A percentile compares a stretch with the other conserved stretches of the same genome.
Evolutionary conservation across 2,888 invertebrate genomes (phyloP).

Genomic region (Archaeoteleia sp.): DNA sequence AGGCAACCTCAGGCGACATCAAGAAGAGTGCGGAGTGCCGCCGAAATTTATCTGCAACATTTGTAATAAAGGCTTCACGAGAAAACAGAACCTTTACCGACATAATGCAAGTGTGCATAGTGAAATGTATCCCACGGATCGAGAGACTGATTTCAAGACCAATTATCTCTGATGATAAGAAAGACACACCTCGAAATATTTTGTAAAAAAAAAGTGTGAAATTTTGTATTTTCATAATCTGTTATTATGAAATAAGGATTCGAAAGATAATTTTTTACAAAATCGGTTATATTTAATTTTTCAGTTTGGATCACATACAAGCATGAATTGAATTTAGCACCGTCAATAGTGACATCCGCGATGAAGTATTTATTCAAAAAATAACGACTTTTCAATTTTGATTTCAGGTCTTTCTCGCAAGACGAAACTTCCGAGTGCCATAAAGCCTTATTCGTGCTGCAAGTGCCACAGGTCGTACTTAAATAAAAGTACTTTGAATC

Average conservation of each 20-base stretch:
- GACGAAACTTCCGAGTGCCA: conserved; percentile 36
- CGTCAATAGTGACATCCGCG: no score
- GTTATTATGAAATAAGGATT: no score
- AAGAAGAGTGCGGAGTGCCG: conserved; percentile 84
- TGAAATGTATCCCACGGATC: background rate
- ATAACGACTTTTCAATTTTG: conserved; percentile 33
- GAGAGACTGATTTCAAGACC: background rate
- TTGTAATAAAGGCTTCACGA: conserved; percentile 82
- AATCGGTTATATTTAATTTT: no score
- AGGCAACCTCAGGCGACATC: conserved; percentile 85
- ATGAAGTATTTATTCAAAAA: background rate
- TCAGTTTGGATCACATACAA: no score
- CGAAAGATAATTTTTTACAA: no score
- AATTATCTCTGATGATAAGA: background rate
- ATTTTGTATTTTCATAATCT: no score
- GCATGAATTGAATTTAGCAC: no score
- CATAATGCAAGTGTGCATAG: conserved; percentile 69
- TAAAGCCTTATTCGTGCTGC: conserved; percentile 52
- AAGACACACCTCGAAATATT: background rate
- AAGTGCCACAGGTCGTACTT: conserved; percentile 66
- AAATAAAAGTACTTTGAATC: conserved; percentile 80
- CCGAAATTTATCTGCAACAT: conserved; percentile 83
- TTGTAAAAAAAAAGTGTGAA: no score
- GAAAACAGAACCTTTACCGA: conserved; percentile 75
- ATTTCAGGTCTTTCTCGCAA: conserved; percentile 49